Evolutionary conservation across 2,888 invertebrate genomes (phyloP), one percentile per base, ranked within the genome.

Genomic region (Cephonodes hylas): DNA sequence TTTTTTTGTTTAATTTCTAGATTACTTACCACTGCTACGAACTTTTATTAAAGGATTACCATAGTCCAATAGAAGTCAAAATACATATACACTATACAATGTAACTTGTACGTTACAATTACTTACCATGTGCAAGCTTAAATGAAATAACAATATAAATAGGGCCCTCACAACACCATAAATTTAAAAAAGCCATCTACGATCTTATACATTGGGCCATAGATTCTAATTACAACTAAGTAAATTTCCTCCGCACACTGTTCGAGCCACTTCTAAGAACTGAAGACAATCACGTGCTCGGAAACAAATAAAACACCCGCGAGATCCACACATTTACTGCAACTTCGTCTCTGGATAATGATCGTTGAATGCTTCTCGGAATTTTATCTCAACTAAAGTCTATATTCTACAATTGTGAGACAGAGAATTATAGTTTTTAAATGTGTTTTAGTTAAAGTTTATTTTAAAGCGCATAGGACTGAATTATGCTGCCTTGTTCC

Each of bases 271-370:
- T 53, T 25, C 48, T 15, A 15, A 27, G 48, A 27, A 18, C 7
- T 31, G 53, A 53, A 53, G n/a, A 48, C 27, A 53, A 31, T 53
- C 27, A 31, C 27, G 15, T 53, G 3, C 53, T 53, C 27, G 18
- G 48, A 53, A 53, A 53, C 10, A 27, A 53, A 53, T 53, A 44
- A 44, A 44, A 48, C 31, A 53, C 27, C 31, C 18, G 15, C 27
- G 31, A 53, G 18, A 27, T 6, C 53, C 53, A 53, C 53, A 53
- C 27, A 31, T 53, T 31, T 53, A 53, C 18, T 3, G 27, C 18
- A 48, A 27, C 25, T 48, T 53, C 27, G 27, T 53, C 27, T 18
- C 18, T 53, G 48, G 48, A 53, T 53, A 53, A 53, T 53, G 53
- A 53, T 53, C 53, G 27, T 31, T 27, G 34, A 31, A 18, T 27